Conservation (phyloP, 2,797 vertebrate species). For the Anguilla anguilla region DNA sequence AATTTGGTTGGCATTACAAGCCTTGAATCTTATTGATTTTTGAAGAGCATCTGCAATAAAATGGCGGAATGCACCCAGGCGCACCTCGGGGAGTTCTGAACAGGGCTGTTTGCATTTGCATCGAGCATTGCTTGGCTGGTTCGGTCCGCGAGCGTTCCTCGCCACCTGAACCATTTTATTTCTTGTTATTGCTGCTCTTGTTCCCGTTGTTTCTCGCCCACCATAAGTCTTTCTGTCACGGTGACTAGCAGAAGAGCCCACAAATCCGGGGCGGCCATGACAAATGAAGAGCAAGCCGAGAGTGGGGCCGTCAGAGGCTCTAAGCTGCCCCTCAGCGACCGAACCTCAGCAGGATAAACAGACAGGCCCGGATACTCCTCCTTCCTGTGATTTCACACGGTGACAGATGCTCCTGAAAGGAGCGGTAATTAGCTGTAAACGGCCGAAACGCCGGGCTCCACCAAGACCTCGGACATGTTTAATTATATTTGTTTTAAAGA, state of each 20-base stretch:
- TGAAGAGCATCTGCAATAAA: conserved; percentile 20
- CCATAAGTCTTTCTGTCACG: not conserved
- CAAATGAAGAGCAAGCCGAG: not conserved
- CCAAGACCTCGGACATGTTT: conserved; percentile 65
- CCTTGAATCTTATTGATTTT: conserved; percentile 17
- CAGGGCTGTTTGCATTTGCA: not conserved
- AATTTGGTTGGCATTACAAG: conserved; percentile 26
- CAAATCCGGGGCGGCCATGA: not conserved
- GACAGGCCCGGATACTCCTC: not conserved
- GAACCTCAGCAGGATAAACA: not conserved
- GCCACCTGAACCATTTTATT: not conserved
- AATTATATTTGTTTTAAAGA: conserved; percentile 73
- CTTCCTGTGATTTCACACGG: not conserved
- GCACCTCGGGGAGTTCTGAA: not conserved
- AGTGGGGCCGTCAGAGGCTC: too few species aligned
- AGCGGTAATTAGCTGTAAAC: conserved; percentile 69
- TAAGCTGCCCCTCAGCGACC: not conserved
- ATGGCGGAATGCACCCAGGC: not conserved
- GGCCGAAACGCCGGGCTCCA: conserved; percentile 56
- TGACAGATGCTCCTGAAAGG: conserved; percentile 34
- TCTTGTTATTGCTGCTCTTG: not conserved
- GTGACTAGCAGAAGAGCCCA: not conserved
- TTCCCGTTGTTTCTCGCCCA: not conserved
- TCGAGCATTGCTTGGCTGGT: not conserved
- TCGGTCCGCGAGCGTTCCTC: not conserved